Conservation (phyloP, 2,113 vertebrate species). For the Choloepus hoffmanni region DNA sequence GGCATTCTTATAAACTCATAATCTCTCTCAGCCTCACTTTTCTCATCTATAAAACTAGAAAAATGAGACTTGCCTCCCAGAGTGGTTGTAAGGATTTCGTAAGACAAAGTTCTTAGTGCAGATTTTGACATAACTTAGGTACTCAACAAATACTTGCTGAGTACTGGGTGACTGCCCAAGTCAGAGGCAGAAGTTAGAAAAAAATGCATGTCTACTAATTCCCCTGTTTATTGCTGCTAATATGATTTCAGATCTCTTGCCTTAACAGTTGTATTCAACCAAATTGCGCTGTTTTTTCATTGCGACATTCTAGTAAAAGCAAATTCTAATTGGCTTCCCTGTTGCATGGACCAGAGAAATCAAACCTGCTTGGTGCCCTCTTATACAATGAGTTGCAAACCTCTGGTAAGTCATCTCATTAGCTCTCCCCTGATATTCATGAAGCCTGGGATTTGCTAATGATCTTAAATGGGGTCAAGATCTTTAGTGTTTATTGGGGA, state of each 20-base stretch:
- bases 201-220: neutral
- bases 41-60: neutral
- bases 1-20: neutral
- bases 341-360: conserved; percentile 1
- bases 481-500: conserved; percentile 38
- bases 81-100: neutral
- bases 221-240: neutral
- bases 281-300: conserved; percentile 45
- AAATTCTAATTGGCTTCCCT: conserved; percentile 41
- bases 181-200: neutral
- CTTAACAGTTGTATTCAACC: conserved; percentile 30
- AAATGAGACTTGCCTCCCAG: neutral
- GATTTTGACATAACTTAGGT: neutral
- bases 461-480: conserved; percentile 66
- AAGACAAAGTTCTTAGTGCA: neutral
- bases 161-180: neutral
- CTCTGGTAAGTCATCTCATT: conserved; percentile 68
- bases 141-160: neutral
- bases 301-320: neutral
- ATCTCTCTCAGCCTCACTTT: neutral
- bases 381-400: neutral
- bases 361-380: neutral
- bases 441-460: conserved; percentile 67
- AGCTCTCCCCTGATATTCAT: conserved; percentile 68
- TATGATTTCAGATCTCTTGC: neutral